Evolutionary conservation across 2,797 vertebrate species (phyloP), one percentile per base, ranked within the genome.

Genomic region (Mus spretus): DNA sequence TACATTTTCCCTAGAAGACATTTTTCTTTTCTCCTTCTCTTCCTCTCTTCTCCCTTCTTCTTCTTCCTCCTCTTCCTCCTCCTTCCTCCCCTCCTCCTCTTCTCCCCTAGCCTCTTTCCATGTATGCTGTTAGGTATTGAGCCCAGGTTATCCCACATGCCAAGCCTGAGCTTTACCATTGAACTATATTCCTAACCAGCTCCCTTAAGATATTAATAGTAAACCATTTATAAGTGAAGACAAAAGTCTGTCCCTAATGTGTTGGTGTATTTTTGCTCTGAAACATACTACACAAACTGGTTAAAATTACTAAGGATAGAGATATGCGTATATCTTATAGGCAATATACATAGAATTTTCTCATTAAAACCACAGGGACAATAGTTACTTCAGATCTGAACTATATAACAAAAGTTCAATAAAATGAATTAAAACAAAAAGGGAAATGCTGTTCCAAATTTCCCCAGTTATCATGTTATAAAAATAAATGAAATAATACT

Each of bases 221-320:
- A 92, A 94, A 95, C 79, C 20, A 74, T 82, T 93, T 74, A 67
- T 75, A 95, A 95, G 34, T 80, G 47, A 70, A 94, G 37, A 78
- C 28, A 67, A 77, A 93, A 94, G 47, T 81, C 44, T 85, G 40
- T 84, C 50, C 84, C 37, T 93, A 75, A 44, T 74, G 9, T 81
- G 19, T 17, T 72, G 28, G 50, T 61, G 1, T 61, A 4, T 14
- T 31, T 31, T 15, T 12, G 3, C 57, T 50, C 83, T 82, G 89
- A 91, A 77, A 93, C 10, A 17, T 79, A 79, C n/a, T 83, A 24
- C 72, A 89, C 61, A 96, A 96, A 19, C 79, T 90, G 40, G 28
- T 92, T 94, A 72, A 93, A 77, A 77, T 53, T 63, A n/a, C 37
- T 61, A 93, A 89, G 31, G 22, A 17, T 63, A 57, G 40, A 88